These are phyloP conservation scores for Leptura quadrifasciata DNA, from an alignment of 2,888 invertebrate genomes.

Conservation along the genomic window DNA sequence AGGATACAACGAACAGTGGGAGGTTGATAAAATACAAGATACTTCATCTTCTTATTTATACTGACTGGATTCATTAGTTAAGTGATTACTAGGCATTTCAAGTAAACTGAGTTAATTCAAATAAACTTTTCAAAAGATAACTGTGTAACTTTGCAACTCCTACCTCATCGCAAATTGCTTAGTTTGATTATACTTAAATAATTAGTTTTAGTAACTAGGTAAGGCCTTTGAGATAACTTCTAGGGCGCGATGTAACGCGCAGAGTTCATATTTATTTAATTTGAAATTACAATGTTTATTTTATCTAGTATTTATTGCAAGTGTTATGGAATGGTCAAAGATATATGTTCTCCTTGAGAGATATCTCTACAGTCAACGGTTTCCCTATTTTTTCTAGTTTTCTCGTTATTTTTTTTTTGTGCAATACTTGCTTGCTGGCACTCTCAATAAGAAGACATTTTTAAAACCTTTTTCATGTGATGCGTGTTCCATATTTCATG, in stretches of 20 bases:
- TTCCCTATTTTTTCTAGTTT: no score
- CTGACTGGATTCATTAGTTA: slow-evolving; percentile 43
- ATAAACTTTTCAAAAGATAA: slow-evolving; percentile 40
- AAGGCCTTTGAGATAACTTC: background rate
- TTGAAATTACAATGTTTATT: background rate
- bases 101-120: slow-evolving; percentile 44
- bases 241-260: background rate
- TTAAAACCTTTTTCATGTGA: no score
- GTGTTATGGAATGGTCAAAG: background rate
- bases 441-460: no score
- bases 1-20: slow-evolving; percentile 27
- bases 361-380: no score
- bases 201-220: slow-evolving; percentile 32
- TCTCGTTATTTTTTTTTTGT: no score
- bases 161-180: slow-evolving; percentile 30
- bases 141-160: slow-evolving; percentile 22
- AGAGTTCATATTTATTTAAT: background rate
- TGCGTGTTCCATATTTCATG: no score
- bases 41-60: slow-evolving; percentile 38
- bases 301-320: background rate
- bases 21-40: slow-evolving; percentile 32
- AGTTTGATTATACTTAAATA: slow-evolving; percentile 42
- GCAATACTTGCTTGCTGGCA: no score
- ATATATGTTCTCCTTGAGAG: no score
- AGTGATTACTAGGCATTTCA: slow-evolving; percentile 44